These are phyloP conservation scores for Amblyornis subalaris DNA, from an alignment of 2,113 vertebrate genomes.

Conservation along the genomic window DNA sequence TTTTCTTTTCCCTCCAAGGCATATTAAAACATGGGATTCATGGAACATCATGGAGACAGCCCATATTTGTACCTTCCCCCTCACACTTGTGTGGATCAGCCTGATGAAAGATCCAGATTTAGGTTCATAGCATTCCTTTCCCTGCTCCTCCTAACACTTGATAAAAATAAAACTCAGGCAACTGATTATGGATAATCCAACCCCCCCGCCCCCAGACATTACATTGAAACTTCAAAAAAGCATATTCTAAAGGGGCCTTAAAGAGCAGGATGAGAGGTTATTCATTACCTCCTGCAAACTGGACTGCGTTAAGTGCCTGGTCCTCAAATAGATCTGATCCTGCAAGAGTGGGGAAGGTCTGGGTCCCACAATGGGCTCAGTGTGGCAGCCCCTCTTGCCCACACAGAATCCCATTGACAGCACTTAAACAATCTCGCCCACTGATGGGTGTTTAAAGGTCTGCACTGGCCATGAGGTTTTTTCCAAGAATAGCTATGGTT, in stretches of 20 bases:
- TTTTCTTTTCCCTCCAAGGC: neutral
- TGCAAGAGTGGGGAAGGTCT: neutral
- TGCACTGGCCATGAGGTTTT: slow-evolving; percentile 18
- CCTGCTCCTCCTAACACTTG: neutral
- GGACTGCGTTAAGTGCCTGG: slow-evolving; percentile 2
- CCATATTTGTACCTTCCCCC: slow-evolving; percentile 12
- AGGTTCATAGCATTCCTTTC: slow-evolving; percentile 23
- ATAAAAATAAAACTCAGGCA: slow-evolving; percentile 46
- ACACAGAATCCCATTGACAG: slow-evolving; percentile 45
- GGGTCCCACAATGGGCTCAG: slow-evolving; percentile 40
- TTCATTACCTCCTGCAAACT: slow-evolving; percentile 45
- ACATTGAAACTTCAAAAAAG: slow-evolving; percentile 42
- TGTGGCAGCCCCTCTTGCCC: slow-evolving; percentile 1
- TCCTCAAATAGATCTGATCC: slow-evolving; percentile 29
- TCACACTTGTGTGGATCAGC: neutral
- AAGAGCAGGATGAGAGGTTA: slow-evolving; percentile 53
- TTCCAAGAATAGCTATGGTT: neutral
- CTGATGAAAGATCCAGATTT: slow-evolving; percentile 15
- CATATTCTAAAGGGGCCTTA: neutral
- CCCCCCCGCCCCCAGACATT: neutral
- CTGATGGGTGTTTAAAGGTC: neutral
- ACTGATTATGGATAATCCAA: neutral
- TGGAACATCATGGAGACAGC: neutral
- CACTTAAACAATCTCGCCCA: neutral
- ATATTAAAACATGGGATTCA: neutral